phyloP scores from a whole-genome alignment of 2,888 invertebrate genomes.

The Congeria kusceri region DNA sequence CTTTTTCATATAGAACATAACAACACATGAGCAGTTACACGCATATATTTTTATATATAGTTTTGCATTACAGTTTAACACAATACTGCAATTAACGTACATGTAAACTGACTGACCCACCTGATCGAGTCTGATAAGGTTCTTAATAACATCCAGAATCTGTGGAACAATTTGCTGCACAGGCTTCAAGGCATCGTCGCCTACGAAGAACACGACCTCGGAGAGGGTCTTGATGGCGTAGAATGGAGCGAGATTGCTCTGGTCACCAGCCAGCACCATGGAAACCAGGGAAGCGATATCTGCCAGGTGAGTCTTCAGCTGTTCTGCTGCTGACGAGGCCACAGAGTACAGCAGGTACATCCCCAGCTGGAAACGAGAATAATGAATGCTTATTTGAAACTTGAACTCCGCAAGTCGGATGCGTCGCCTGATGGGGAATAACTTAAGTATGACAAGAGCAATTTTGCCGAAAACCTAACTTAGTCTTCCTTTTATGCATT shows the following conservation, averaged over 20 bases:
- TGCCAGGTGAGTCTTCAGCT: conserved; percentile 89
- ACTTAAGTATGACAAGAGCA: too few species aligned
- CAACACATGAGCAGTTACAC: too few species aligned
- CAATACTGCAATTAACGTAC: too few species aligned
- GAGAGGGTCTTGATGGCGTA: conserved; percentile 89
- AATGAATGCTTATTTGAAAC: too few species aligned
- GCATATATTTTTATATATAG: too few species aligned
- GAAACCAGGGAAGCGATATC: conserved; percentile 87
- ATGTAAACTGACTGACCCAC: conserved; percentile 67
- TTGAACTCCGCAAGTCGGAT: too few species aligned
- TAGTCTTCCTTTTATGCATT: too few species aligned
- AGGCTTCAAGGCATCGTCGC: conserved; percentile 88
- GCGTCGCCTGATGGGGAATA: too few species aligned
- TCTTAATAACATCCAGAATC: conserved; percentile 88
- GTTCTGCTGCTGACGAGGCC: conserved; percentile 90
- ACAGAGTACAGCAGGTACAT: conserved; percentile 90
- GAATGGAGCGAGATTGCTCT: conserved; percentile 87
- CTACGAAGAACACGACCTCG: conserved; percentile 89
- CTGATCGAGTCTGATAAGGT: conserved; percentile 86
- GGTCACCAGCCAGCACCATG: conserved; percentile 87
- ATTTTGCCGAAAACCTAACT: too few species aligned
- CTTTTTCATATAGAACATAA: too few species aligned
- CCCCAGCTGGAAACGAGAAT: conserved; percentile 87
- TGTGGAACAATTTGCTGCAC: conserved; percentile 88
- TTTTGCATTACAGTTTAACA: too few species aligned